phyloP scores from a whole-genome alignment of 30 jellyfish, hydroid and myxozoan genomes.

The Cassiopea xamachana region DNA sequence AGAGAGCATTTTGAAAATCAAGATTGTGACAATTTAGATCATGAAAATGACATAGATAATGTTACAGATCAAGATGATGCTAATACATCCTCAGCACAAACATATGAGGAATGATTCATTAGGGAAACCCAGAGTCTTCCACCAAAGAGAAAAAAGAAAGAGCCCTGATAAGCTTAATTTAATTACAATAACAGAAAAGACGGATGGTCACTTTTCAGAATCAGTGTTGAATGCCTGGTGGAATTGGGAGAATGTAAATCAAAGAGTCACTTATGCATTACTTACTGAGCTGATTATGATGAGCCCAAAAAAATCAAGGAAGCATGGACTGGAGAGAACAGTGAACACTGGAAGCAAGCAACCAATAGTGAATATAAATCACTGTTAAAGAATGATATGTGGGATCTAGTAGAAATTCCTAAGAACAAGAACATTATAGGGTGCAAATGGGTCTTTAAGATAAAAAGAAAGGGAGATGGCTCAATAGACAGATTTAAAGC shows the following conservation, averaged over 20 bases:
- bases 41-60: conserved; percentile 35
- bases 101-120: conserved; percentile 41
- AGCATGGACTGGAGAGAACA: conserved; percentile 25
- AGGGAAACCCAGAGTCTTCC: neutral
- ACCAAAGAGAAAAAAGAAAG: conserved; percentile 7
- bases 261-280: neutral
- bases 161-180: no score
- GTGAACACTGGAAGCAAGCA: conserved; percentile 52
- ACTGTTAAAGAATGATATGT: conserved; percentile 37
- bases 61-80: neutral
- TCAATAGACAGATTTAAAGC: neutral
- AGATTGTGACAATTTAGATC: neutral
- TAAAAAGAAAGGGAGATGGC: neutral
- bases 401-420: conserved; percentile 66
- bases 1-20: neutral
- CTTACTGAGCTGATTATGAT: neutral
- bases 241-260: conserved; percentile 5
- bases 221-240: neutral
- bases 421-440: conserved; percentile 44
- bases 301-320: conserved; percentile 30
- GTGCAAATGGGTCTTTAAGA: conserved; percentile 3
- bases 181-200: no score
- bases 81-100: neutral
- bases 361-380: conserved; percentile 37
- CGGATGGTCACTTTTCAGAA: no score